These are phyloP conservation scores for Andrena hattorfiana DNA, from an alignment of 2,888 invertebrate genomes.

Conservation along the genomic window DNA sequence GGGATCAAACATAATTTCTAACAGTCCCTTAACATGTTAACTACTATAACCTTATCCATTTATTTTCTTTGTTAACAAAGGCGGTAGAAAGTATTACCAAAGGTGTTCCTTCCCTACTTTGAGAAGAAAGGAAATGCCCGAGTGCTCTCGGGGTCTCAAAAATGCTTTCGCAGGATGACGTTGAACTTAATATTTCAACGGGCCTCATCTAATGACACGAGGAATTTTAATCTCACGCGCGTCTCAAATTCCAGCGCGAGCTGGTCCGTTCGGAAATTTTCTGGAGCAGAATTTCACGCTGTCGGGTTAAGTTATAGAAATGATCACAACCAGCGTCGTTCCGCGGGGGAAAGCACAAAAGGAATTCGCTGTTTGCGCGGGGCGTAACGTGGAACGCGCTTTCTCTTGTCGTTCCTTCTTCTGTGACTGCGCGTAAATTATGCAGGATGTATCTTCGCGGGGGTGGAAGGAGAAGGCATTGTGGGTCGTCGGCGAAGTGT, in stretches of 20 bases:
- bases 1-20: too few relatives aligned
- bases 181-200: background rate
- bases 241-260: slow-evolving; percentile 18
- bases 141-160: background rate
- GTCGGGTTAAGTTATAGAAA: slow-evolving; percentile 27
- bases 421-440: slow-evolving; percentile 72
- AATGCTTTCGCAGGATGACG: background rate
- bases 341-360: slow-evolving; percentile 25
- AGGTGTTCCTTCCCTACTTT: background rate
- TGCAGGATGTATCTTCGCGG: slow-evolving; percentile 72
- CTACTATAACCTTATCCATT: too few relatives aligned
- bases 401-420: slow-evolving; percentile 33
- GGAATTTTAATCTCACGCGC: slow-evolving; percentile 9
- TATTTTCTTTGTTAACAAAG: background rate
- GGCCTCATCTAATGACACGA: slow-evolving; percentile 7
- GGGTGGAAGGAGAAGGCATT: slow-evolving; percentile 61
- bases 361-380: slow-evolving; percentile 57
- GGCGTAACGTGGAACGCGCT: slow-evolving; percentile 40
- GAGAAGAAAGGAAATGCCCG: background rate
- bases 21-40: too few relatives aligned
- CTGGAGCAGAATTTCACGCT: background rate
- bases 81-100: background rate
- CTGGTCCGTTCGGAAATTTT: background rate
- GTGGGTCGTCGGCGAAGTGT: slow-evolving; percentile 68
- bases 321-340: slow-evolving; percentile 35